Base-by-base conservation (phyloP, 2,797 vertebrate species). In the Harpagifer antarcticus region DNA sequence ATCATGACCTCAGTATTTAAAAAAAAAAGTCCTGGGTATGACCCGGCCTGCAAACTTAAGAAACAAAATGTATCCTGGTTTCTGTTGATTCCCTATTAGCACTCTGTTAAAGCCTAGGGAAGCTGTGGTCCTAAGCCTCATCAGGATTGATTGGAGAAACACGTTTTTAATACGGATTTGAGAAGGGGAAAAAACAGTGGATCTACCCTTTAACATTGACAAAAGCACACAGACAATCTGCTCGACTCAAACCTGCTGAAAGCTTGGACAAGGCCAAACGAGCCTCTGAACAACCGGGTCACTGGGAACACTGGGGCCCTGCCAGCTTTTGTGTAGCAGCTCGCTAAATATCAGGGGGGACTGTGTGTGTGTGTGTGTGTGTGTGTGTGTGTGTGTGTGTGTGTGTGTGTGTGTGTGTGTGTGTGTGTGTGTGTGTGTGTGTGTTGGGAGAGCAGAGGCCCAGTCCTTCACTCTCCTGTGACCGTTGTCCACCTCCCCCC, bases 381-480 rank as follows among this genome's bases (percentile, higher is more conserved):
- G 43, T 44, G 43, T 48, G 47, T n/a, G 47, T 48, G 47, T 48
- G 44, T 9, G 45, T 63, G 13, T 71, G 72, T 66, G 68, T 76
- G 71, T 68, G 56, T 72, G 53, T 45, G 74, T 72, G 62, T 61
- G 59, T 62, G 68, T 49, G 60, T 58, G 74, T 49, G 63, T 52
- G 59, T 68, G 55, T 88, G 89, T 86, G 72, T 44, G 66, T 49
- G 66, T 53, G 72, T 78, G 68, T 55, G 72, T 55, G 61, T 68
- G 70, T 85, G 84, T 79, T 68, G 71, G 82, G 89, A 88, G 90
- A 87, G 81, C 43, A 79, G 73, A 72, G 92, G 93, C 92, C 86
- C 70, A 74, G 84, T 78, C 85, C 90, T 91, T 91, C 90, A 91
- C 92, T 91, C 84, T 80, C 70, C 81, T 87, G 79, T 85, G 84